A percentile compares a stretch with the other conserved stretches of the same genome.
phyloP scores from a whole-genome alignment of 2,888 invertebrate genomes.

The Neocrepidodera transversa region DNA sequence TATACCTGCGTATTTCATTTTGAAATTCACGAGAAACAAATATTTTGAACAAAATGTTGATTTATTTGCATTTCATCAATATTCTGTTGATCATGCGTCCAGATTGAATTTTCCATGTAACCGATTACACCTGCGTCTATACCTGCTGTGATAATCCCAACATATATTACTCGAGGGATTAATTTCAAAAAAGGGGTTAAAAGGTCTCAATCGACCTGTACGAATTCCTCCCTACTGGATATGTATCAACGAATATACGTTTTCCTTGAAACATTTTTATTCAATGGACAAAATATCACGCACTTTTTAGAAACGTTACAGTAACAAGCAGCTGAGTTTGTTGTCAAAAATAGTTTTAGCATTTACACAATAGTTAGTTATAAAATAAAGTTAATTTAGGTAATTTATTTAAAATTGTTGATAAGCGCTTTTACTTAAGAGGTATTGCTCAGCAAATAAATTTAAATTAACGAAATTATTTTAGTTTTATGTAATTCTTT shows the following conservation, averaged over 20 bases:
- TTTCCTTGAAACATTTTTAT: background rate
- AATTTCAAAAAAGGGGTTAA: slow-evolving; percentile 15
- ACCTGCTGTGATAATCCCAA: slow-evolving; percentile 10
- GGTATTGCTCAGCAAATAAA: too few relatives aligned
- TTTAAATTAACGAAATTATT: too few relatives aligned
- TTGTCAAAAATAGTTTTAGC: too few relatives aligned
- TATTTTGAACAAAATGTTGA: slow-evolving; percentile 3
- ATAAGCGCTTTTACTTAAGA: too few relatives aligned
- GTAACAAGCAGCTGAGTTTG: too few relatives aligned
- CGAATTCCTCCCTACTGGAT: slow-evolving; percentile 5
- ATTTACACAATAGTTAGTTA: too few relatives aligned
- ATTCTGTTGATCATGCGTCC: slow-evolving; percentile 11
- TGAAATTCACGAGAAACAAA: background rate
- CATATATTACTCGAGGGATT: slow-evolving; percentile 13
- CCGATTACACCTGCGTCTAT: slow-evolving; percentile 16
- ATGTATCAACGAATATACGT: background rate
- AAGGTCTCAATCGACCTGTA: slow-evolving; percentile 11
- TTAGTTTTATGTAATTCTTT: too few relatives aligned
- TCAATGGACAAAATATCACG: background rate
- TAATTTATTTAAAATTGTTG: too few relatives aligned
- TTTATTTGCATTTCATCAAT: slow-evolving; percentile 13
- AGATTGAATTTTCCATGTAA: slow-evolving; percentile 14
- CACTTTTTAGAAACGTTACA: too few relatives aligned
- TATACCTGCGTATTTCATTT: background rate
- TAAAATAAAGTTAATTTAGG: too few relatives aligned